phyloP scores from a whole-genome alignment of 1,140 invertebrate genomes.

The Rhynchophorus ferrugineus region DNA sequence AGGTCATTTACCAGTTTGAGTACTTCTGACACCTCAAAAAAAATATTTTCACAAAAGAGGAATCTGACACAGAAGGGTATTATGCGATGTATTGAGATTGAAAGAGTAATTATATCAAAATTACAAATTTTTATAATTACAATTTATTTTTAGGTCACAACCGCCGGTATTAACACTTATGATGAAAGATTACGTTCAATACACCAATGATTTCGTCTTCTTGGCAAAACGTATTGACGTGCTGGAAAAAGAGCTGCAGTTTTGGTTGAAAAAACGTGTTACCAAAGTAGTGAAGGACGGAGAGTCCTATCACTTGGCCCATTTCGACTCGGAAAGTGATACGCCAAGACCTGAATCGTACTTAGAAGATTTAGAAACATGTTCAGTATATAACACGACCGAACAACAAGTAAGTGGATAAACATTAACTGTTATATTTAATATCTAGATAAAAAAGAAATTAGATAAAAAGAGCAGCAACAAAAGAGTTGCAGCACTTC shows the following conservation, averaged over 20 bases:
- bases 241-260: slow-evolving; percentile 62
- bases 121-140: no score
- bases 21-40: no score
- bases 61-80: no score
- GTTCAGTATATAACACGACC: slow-evolving; percentile 35
- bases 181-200: slow-evolving; percentile 61
- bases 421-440: no score
- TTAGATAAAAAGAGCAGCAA: no score
- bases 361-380: slow-evolving; percentile 45
- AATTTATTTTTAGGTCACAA: slow-evolving; percentile 58
- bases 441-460: no score
- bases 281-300: slow-evolving; percentile 47
- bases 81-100: no score
- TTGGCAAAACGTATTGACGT: slow-evolving; percentile 48
- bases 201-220: slow-evolving; percentile 60
- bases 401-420: slow-evolving; percentile 39
- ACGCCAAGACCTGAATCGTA: slow-evolving; percentile 78
- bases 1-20: no score
- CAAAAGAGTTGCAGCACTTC: no score
- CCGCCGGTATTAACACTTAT: slow-evolving; percentile 74
- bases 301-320: slow-evolving; percentile 50
- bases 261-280: slow-evolving; percentile 53
- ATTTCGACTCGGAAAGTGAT: slow-evolving; percentile 50
- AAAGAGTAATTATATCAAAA: no score
- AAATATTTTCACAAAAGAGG: no score